Evolutionary conservation across 2,797 vertebrate genomes (phyloP).

Genomic region (Alca torda): DNA sequence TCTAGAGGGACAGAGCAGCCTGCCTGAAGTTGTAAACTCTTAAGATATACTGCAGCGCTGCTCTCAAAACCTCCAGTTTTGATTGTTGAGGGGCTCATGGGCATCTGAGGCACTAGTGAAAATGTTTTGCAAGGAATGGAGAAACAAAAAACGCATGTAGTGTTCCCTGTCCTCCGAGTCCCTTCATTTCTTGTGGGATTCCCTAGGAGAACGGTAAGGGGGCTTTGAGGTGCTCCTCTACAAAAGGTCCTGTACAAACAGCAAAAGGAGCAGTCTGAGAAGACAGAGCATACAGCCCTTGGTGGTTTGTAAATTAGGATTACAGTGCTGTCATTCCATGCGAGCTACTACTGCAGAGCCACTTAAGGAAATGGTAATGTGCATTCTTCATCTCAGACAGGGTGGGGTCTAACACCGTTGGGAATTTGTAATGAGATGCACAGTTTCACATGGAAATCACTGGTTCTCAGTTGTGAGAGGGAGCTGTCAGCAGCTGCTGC

Average conservation of each 20-base stretch:
- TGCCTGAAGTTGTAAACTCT: background rate
- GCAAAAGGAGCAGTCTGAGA: background rate
- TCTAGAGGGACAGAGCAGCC: background rate
- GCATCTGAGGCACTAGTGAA: background rate
- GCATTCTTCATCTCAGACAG: background rate
- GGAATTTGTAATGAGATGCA: background rate
- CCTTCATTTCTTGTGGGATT: background rate
- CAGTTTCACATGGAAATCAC: background rate
- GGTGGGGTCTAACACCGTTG: background rate
- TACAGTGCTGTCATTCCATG: background rate
- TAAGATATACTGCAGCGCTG: background rate
- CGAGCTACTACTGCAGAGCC: background rate
- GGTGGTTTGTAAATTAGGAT: background rate
- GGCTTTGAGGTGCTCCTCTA: background rate
- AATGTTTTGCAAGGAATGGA: background rate
- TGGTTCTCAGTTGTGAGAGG: background rate
- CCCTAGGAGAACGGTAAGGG: background rate
- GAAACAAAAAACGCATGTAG: background rate
- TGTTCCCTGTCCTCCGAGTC: background rate
- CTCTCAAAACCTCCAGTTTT: background rate
- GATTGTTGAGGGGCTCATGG: background rate
- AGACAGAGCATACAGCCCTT: background rate
- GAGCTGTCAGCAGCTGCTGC: background rate
- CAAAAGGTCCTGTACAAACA: background rate
- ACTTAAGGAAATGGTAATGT: background rate